These are phyloP conservation scores for Drosophila limbata DNA, from an alignment of 2,888 invertebrate species.

Conservation along the genomic window DNA sequence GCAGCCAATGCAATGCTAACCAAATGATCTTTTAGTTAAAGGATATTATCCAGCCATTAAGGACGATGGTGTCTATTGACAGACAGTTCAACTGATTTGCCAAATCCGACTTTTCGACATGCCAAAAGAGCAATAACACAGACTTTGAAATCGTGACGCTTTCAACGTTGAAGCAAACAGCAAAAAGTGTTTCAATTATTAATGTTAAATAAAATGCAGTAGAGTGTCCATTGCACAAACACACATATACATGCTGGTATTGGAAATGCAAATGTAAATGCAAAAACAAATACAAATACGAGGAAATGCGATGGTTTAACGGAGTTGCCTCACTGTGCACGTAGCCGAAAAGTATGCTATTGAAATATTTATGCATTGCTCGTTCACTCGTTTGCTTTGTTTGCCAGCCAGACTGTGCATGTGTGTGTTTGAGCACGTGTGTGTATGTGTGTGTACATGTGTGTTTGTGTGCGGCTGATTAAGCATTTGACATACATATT, in stretches of 20 bases:
- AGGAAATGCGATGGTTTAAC: not conserved
- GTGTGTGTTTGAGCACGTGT: not conserved
- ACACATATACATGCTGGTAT: slow-evolving; percentile 7
- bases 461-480: slow-evolving; percentile 66
- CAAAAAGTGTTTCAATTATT: slow-evolving; percentile 67
- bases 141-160: slow-evolving; percentile 22
- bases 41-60: slow-evolving; percentile 1
- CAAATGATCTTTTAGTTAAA: not conserved
- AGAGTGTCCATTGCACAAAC: slow-evolving; percentile 34
- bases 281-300: slow-evolving; percentile 9
- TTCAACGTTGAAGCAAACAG: slow-evolving; percentile 13
- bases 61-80: not conserved
- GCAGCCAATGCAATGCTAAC: not conserved
- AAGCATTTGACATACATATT: slow-evolving; percentile 79
- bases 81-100: slow-evolving; percentile 12
- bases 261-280: slow-evolving; percentile 5
- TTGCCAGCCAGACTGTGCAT: slow-evolving; percentile 26
- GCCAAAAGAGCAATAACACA: slow-evolving; percentile 18
- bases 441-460: slow-evolving; percentile 6
- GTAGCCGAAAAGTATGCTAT: slow-evolving; percentile 77
- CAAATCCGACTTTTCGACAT: slow-evolving; percentile 14
- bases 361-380: slow-evolving; percentile 78
- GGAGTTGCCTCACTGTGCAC: slow-evolving; percentile 50
- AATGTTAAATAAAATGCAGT: slow-evolving; percentile 71
- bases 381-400: slow-evolving; percentile 69